phyloP scores from a whole-genome alignment of 2,113 vertebrate species.

The Calidris pugnax region DNA sequence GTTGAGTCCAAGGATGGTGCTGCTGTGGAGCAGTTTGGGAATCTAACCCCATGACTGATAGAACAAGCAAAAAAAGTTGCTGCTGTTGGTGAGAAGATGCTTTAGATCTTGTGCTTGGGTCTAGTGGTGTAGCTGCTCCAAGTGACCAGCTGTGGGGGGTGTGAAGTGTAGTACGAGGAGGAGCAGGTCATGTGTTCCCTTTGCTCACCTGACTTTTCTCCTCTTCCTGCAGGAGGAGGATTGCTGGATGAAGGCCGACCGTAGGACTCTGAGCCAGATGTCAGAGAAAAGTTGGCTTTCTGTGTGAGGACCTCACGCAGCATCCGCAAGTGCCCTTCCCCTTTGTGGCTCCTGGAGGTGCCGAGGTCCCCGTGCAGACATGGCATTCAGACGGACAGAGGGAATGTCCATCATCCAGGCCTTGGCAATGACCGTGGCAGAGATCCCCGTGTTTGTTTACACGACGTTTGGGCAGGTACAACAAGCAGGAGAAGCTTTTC shows the following conservation, averaged over 20 bases:
- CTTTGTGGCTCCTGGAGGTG: neutral
- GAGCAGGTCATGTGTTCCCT: rapidly evolving
- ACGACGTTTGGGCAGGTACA: constrained; percentile 95
- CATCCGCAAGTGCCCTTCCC: neutral
- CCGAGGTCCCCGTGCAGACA: constrained; percentile 9
- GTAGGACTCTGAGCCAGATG: neutral
- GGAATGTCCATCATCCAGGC: constrained; percentile 94
- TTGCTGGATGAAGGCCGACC: neutral
- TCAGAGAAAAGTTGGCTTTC: neutral
- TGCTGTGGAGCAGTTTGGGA: neutral
- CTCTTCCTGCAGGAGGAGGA: neutral
- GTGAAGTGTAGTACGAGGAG: neutral
- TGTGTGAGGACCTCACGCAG: neutral
- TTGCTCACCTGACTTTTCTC: neutral
- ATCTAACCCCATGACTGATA: neutral
- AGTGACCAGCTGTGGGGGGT: neutral
- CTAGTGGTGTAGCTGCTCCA: neutral
- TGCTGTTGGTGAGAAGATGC: neutral
- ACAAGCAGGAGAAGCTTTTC: neutral
- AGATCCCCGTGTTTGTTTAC: constrained; percentile 97
- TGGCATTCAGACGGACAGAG: constrained; percentile 87
- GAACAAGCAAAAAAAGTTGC: neutral
- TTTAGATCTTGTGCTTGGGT: neutral
- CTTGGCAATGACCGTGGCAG: constrained; percentile 96
- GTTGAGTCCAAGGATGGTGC: neutral